phyloP scores from a whole-genome alignment of 2,113 vertebrate species.

The Alces alces region DNA sequence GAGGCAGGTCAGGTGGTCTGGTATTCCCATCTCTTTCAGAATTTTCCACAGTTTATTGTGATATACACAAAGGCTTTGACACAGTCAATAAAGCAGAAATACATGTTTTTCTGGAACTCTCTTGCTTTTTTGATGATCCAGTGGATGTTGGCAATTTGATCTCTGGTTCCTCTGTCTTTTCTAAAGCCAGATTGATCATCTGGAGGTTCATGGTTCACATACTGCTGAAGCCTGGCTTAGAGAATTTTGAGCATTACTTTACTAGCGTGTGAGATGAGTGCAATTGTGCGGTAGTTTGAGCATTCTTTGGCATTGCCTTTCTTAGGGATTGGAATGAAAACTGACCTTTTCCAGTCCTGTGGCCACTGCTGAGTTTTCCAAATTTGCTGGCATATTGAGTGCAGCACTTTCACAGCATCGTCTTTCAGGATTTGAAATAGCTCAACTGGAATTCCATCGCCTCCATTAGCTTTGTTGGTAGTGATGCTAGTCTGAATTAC shows the following conservation, averaged over 20 bases:
- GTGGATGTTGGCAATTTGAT: not conserved
- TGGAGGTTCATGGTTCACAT: fast-evolving
- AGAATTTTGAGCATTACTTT: not conserved
- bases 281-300: fast-evolving
- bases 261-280: not conserved
- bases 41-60: not conserved
- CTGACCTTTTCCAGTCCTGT: not conserved
- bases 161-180: not conserved
- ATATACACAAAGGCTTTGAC: not conserved
- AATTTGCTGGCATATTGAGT: not conserved
- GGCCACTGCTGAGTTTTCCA: not conserved
- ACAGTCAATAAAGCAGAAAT: not conserved
- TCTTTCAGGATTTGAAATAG: not conserved
- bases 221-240: not conserved
- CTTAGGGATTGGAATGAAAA: not conserved
- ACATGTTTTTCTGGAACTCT: not conserved
- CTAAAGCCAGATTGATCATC: not conserved
- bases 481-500: not conserved
- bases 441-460: not conserved
- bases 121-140: not conserved
- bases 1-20: not conserved
- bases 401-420: not conserved
- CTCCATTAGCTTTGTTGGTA: not conserved
- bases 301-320: not conserved
- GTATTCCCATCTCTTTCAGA: not conserved